Evolutionary conservation across 2,113 vertebrate species (phyloP).

Genomic region (Aspidoscelis tigris): DNA sequence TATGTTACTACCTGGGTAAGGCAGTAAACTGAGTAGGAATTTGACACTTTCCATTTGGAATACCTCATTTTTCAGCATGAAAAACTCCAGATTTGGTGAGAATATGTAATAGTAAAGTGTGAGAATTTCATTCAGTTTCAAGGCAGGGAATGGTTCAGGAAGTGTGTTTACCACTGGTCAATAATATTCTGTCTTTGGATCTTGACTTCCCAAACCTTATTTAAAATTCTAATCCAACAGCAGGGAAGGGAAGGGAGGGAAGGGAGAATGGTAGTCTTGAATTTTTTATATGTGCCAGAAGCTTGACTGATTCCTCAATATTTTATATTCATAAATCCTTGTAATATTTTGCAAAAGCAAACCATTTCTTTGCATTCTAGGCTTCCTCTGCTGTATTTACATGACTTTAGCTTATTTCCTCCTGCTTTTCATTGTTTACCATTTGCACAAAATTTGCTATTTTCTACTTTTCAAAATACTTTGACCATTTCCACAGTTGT

Average conservation of each 20-base stretch:
- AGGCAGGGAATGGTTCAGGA: not conserved
- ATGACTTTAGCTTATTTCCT: slow-evolving; percentile 25
- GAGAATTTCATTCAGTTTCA: slow-evolving; percentile 13
- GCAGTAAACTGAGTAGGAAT: slow-evolving; percentile 5
- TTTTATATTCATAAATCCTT: slow-evolving; percentile 28
- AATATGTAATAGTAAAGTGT: not conserved
- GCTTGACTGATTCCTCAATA: not conserved
- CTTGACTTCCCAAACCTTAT: slow-evolving; percentile 24
- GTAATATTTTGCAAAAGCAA: slow-evolving; percentile 9
- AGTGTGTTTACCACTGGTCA: slow-evolving; percentile 10
- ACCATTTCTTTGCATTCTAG: slow-evolving; percentile 2
- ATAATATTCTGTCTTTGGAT: not conserved
- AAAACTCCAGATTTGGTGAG: not conserved
- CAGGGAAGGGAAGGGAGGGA: too few relatives aligned
- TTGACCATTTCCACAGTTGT: not conserved
- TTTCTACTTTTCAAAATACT: slow-evolving; percentile 22
- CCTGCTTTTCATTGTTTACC: slow-evolving; percentile 28
- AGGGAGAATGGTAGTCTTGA: not conserved
- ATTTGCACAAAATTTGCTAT: slow-evolving; percentile 6
- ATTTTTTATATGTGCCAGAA: not conserved
- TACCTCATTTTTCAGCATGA: not conserved
- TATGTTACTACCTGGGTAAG: not conserved
- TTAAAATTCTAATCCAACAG: not conserved
- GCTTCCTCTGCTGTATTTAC: not conserved
- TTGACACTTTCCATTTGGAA: not conserved